Evolutionary conservation across 2,888 invertebrate genomes (phyloP).

Genomic region (Drosophila subquinaria): DNA sequence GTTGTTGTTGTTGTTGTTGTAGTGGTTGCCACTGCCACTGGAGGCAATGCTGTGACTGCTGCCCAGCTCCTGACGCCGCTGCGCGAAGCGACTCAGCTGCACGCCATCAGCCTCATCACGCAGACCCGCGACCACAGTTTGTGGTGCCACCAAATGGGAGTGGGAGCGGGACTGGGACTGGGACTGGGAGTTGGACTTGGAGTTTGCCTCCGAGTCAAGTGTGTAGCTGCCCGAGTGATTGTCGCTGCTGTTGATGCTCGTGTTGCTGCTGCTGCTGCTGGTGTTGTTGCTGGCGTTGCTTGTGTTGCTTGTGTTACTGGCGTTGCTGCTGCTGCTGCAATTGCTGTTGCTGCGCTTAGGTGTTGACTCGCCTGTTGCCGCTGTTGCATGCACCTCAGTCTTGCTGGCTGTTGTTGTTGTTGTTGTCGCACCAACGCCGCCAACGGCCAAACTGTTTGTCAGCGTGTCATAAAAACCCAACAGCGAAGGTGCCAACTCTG

Average conservation of each 20-base stretch:
- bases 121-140: constrained; percentile 58
- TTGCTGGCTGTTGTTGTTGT: constrained; percentile 17
- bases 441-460: constrained; percentile 85
- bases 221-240: constrained; percentile 61
- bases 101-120: constrained; percentile 71
- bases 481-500: constrained; percentile 94
- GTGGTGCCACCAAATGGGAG: constrained; percentile 22
- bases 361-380: constrained; percentile 61
- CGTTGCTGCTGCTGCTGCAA: constrained; percentile 62
- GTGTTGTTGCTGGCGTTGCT: constrained; percentile 40
- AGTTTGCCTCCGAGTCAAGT: constrained; percentile 34
- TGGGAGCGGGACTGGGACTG: constrained; percentile 9
- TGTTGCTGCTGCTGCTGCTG: constrained; percentile 36
- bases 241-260: constrained; percentile 60
- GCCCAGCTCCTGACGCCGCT: constrained; percentile 58
- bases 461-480: constrained; percentile 95
- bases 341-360: constrained; percentile 65
- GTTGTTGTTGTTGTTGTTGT: constrained; percentile 13
- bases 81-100: constrained; percentile 65
- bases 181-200: neutral
- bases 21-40: constrained; percentile 41
- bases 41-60: constrained; percentile 67
- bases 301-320: constrained; percentile 52
- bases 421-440: constrained; percentile 6
- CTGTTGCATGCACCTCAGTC: constrained; percentile 28